Evolutionary conservation across 2,797 vertebrate species (phyloP), one percentile per base, ranked within the genome.

Genomic region (Poeciliopsis presidionis): DNA sequence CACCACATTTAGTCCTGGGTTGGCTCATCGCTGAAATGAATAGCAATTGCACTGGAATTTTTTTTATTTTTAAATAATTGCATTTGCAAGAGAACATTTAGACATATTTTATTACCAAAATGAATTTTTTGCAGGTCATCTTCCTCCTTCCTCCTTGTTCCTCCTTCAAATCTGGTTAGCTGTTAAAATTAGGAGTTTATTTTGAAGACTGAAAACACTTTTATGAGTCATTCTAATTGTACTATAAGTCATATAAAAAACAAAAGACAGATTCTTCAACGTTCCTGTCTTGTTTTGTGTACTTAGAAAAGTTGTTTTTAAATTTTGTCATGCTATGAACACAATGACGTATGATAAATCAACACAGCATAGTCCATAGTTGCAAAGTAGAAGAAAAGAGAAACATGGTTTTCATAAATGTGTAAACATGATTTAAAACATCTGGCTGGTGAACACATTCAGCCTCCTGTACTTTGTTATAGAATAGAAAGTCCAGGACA

Each of bases 111-210:
- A 70, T 73, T 61, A 33, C 22, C n/a, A 75, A 69, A 84, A 80
- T 61, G 36, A 83, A 81, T 78, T 36, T 36, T 63, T 13, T 41
- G 13, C 9, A 59, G 20, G 55, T 59, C 81, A 69, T 39, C 28
- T 28, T 81, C 59, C 55, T 33, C 33, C 33, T 33, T 33, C 33
- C 33, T 33, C 33, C 33, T 9, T 73, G 72, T 39, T 49, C 72
- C 77, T 73, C 45, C 49, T 47, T n/a, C 28, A 14, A 61, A 22
- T 82, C 45, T 51, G 81, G 63, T 33, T 41, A 63, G 77, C 80
- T 72, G 80, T 87, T 76, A 84, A 85, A 84, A 84, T 20, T 22
- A 80, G 81, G 78, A 80, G 87, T 84, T 77, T 79, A 84, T 86
- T 86, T 88, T 76, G 70, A 20, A 75, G 79, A 76, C 75, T 81